Conservation (phyloP, 2,797 vertebrate species). For the Pantherophis vulpinus region DNA sequence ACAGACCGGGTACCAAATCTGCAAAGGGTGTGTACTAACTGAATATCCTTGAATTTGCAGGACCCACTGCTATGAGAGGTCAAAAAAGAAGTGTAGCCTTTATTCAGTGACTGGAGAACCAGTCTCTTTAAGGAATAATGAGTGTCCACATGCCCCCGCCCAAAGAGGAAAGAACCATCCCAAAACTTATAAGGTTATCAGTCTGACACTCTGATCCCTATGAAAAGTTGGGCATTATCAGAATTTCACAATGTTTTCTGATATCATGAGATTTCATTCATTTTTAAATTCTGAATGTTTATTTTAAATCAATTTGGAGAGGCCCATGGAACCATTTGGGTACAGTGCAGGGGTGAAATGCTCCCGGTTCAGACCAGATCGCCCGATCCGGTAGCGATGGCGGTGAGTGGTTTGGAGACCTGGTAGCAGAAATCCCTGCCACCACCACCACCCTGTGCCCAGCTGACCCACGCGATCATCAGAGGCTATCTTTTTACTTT, state of each 20-base stretch:
- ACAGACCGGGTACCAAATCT: not conserved
- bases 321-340: not conserved
- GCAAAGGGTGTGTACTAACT: not conserved
- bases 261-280: not conserved
- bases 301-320: not conserved
- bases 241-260: not conserved
- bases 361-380: too few species aligned
- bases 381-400: too few species aligned
- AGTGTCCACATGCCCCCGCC: not conserved
- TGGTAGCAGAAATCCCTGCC: too few species aligned
- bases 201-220: not conserved
- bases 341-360: too few species aligned
- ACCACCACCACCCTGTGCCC: too few species aligned
- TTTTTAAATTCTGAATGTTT: not conserved
- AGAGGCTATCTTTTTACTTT: too few species aligned
- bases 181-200: not conserved
- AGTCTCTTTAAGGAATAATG: not conserved
- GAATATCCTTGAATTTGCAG: not conserved
- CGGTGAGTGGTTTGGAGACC: too few species aligned
- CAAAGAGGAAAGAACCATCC: not conserved
- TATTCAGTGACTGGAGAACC: not conserved
- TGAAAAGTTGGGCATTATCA: not conserved
- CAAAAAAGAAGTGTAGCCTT: not conserved
- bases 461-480: too few species aligned
- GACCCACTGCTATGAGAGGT: not conserved